Conservation (phyloP, 2,888 invertebrate species). For the Leucoptera coffeella region DNA sequence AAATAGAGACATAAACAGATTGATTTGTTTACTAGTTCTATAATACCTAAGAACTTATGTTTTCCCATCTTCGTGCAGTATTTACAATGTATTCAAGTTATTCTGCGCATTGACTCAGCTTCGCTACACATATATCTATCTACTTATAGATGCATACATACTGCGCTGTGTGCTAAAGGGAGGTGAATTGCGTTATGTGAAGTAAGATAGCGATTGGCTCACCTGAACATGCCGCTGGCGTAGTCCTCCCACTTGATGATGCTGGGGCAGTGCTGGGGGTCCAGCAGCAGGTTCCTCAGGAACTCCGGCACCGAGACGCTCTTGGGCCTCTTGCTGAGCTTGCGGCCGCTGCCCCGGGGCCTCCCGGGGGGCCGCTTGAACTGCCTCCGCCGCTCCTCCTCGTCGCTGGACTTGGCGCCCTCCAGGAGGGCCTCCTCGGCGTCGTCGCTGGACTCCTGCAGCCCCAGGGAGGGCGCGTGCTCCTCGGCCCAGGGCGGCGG, state of each 20-base stretch:
- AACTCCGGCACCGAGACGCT: conserved; percentile 74
- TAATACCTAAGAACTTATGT: too few species aligned
- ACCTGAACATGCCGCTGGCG: conserved; percentile 73
- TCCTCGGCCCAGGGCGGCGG: background rate
- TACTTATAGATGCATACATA: too few species aligned
- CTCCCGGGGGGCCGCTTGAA: conserved; percentile 51
- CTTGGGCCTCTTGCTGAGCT: conserved; percentile 24
- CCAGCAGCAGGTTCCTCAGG: conserved; percentile 71
- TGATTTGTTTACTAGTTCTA: too few species aligned
- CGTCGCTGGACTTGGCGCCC: conserved; percentile 36
- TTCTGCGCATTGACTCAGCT: too few species aligned
- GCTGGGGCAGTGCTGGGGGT: conserved; percentile 70
- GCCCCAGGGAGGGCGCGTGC: background rate
- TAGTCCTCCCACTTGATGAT: conserved; percentile 87
- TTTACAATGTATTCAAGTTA: too few species aligned
- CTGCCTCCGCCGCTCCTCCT: conserved; percentile 39
- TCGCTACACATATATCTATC: too few species aligned
- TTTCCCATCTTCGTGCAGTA: too few species aligned
- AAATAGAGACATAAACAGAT: too few species aligned
- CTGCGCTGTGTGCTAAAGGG: too few species aligned
- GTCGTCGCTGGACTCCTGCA: conserved; percentile 35
- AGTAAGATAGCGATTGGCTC: too few species aligned
- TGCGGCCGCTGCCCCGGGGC: conserved; percentile 44
- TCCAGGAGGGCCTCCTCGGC: conserved; percentile 32
- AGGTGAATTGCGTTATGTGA: too few species aligned